Percentiles rank a stretch among this genome's conserved stretches.
These are phyloP conservation scores for Pteropus rufus DNA, from an alignment of 2,797 vertebrate species.

Conservation along the genomic window DNA sequence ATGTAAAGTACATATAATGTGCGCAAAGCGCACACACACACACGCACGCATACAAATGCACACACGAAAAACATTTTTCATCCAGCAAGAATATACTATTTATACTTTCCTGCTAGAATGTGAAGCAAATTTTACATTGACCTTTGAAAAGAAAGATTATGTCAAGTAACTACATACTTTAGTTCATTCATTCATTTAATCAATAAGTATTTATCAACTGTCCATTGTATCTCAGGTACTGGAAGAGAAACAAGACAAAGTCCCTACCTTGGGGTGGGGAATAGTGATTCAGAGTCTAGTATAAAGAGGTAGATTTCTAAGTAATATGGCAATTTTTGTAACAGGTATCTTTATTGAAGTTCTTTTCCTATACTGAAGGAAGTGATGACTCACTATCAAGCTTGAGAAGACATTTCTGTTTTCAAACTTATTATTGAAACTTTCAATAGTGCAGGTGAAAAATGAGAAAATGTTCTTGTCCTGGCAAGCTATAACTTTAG, in stretches of 20 bases:
- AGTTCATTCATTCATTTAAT: neutral
- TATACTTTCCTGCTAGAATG: neutral
- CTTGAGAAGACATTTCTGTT: constrained; percentile 41
- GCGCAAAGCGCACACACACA: neutral
- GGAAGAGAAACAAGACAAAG: neutral
- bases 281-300: neutral
- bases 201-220: neutral
- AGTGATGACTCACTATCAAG: constrained; percentile 36
- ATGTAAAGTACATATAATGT: neutral
- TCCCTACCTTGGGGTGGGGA: neutral
- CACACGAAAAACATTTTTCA: neutral
- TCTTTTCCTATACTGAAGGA: constrained; percentile 9
- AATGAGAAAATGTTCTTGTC: constrained; percentile 20
- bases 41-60: too few species aligned
- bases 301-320: constrained; percentile 1
- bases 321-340: neutral
- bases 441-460: constrained; percentile 23
- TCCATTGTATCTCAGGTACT: neutral
- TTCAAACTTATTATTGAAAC: constrained; percentile 35
- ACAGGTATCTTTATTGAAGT: neutral
- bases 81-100: neutral
- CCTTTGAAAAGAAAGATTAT: constrained; percentile 7
- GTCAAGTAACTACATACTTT: neutral
- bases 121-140: neutral
- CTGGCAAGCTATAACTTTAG: constrained; percentile 6